Evolutionary conservation across 2,113 vertebrate genomes (phyloP).

Genomic region (Columbina picui): DNA sequence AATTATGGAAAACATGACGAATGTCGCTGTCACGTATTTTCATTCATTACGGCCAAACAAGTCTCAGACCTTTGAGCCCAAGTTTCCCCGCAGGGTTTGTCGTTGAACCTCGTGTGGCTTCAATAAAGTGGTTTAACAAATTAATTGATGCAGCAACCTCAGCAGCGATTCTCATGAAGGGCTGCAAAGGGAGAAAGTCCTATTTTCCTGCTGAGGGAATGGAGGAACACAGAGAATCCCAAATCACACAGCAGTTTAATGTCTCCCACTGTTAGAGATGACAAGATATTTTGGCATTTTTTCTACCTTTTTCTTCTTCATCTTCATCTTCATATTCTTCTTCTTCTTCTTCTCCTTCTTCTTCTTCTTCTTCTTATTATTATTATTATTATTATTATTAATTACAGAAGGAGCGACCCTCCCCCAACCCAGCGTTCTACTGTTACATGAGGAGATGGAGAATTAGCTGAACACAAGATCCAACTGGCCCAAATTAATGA

Average conservation of each 20-base stretch:
- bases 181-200: not conserved
- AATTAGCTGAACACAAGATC: not conserved
- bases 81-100: not conserved
- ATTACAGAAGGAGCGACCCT: not conserved
- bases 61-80: not conserved
- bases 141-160: not conserved
- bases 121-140: not conserved
- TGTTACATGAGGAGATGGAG: not conserved
- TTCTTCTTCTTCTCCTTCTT: too few species aligned
- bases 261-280: not conserved
- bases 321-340: too few species aligned
- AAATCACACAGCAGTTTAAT: not conserved
- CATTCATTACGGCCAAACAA: not conserved
- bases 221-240: not conserved
- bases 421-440: not conserved
- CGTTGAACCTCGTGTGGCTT: not conserved
- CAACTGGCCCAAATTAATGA: not conserved
- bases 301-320: not conserved
- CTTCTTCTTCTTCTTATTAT: too few species aligned
- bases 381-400: too few species aligned
- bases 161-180: not conserved
- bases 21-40: not conserved
- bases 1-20: not conserved
- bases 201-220: not conserved
- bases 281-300: not conserved